These are phyloP conservation scores for Sarcophaga peregrina DNA, from an alignment of 1,140 invertebrate genomes.

Conservation along the genomic window DNA sequence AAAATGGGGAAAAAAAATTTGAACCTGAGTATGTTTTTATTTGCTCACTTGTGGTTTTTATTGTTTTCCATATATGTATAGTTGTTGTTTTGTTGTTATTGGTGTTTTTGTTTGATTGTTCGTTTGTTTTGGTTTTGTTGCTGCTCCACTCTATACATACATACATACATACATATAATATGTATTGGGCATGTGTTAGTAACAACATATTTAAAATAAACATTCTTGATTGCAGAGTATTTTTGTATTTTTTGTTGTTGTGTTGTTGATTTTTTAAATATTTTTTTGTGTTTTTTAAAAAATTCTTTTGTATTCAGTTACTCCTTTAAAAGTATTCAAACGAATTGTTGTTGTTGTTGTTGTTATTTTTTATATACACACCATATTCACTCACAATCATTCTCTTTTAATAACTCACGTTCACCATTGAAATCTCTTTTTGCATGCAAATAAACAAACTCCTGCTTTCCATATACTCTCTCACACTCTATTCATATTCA, in stretches of 20 bases:
- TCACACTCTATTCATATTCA: neutral
- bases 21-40: conserved; percentile 21
- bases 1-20: conserved; percentile 8
- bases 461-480: no score
- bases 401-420: neutral
- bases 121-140: no score
- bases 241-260: neutral
- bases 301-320: conserved; percentile 6
- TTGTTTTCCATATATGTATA: neutral
- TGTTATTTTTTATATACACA: no score
- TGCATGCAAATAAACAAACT: neutral
- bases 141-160: neutral
- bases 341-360: no score
- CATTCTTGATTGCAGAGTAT: neutral
- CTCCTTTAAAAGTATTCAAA: no score
- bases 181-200: neutral
- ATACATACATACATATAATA: neutral
- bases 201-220: conserved; percentile 1
- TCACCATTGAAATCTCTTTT: conserved; percentile 2
- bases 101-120: no score
- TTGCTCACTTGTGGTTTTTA: conserved; percentile 26
- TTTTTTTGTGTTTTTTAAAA: neutral
- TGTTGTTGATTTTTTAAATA: neutral
- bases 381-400: neutral
- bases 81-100: no score